These are phyloP conservation scores for Drosophila kepulauana DNA, from an alignment of 1,140 invertebrate genomes.

Conservation along the genomic window DNA sequence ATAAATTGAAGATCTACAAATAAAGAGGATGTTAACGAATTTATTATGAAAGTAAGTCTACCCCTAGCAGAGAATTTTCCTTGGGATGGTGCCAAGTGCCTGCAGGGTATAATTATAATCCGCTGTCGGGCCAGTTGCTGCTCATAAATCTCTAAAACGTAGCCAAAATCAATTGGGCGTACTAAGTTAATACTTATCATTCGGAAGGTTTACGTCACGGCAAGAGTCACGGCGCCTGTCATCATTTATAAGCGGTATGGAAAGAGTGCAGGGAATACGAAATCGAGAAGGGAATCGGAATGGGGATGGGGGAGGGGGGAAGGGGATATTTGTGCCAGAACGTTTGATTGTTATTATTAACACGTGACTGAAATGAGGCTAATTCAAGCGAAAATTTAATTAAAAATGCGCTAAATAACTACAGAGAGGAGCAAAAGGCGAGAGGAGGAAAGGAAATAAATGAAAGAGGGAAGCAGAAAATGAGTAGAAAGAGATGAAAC, in stretches of 20 bases:
- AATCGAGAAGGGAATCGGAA: no score
- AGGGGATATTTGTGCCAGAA: constrained; percentile 15
- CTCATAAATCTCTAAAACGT: constrained; percentile 51
- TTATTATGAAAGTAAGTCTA: background rate
- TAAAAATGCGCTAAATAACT: constrained; percentile 74
- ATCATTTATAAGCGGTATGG: constrained; percentile 25
- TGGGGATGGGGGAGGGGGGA: no score
- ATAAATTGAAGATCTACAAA: background rate
- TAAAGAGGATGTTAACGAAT: background rate
- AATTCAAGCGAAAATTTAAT: constrained; percentile 80
- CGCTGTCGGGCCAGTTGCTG: constrained; percentile 24
- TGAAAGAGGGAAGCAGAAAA: constrained; percentile 3
- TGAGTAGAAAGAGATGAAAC: constrained; percentile 28
- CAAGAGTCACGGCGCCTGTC: constrained; percentile 20
- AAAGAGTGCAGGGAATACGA: background rate
- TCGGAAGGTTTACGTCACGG: constrained; percentile 50
- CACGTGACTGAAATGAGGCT: constrained; percentile 76
- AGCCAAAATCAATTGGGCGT: constrained; percentile 62
- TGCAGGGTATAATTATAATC: constrained; percentile 34
- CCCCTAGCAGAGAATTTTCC: background rate
- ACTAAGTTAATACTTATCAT: constrained; percentile 53
- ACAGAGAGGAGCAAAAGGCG: background rate
- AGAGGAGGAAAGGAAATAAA: background rate
- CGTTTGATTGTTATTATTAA: constrained; percentile 82
- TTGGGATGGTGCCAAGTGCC: no score